phyloP scores from a whole-genome alignment of 2,888 invertebrate genomes.

The Xylophagus ater region DNA sequence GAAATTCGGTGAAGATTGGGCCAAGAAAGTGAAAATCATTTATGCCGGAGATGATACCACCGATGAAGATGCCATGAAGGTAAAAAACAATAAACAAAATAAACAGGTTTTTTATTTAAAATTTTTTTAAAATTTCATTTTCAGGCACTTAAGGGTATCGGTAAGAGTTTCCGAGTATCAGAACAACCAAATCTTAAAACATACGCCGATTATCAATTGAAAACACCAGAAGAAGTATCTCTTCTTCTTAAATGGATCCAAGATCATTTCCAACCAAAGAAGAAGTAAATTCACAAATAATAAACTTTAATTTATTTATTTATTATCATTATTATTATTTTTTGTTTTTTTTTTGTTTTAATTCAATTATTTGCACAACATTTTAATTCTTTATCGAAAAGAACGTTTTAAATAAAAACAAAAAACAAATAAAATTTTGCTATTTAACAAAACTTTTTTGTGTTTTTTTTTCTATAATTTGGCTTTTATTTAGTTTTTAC shows the following conservation, averaged over 20 bases:
- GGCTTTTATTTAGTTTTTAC: too few species aligned
- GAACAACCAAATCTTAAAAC: slow-evolving; percentile 59
- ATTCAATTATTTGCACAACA: too few species aligned
- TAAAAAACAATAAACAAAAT: slow-evolving; percentile 28
- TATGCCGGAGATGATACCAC: slow-evolving; percentile 83
- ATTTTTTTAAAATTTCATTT: slow-evolving; percentile 1
- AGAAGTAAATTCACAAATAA: slow-evolving; percentile 23
- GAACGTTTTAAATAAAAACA: too few species aligned
- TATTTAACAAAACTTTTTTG: too few species aligned
- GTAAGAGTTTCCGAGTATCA: slow-evolving; percentile 65
- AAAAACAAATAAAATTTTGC: too few species aligned
- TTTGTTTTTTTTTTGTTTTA: too few species aligned
- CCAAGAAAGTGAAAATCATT: slow-evolving; percentile 62
- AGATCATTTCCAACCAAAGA: slow-evolving; percentile 35
- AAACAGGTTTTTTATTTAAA: background rate
- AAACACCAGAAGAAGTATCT: slow-evolving; percentile 62
- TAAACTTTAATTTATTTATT: too few species aligned
- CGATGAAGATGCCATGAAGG: slow-evolving; percentile 84
- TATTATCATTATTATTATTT: too few species aligned
- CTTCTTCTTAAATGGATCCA: slow-evolving; percentile 60
- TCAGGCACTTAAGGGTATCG: slow-evolving; percentile 57
- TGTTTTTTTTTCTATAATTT: too few species aligned
- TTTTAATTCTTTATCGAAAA: too few species aligned
- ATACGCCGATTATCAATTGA: slow-evolving; percentile 58
- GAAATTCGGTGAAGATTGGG: slow-evolving; percentile 68